Conservation (phyloP, 1,140 invertebrate species). For the Leguminivora glycinivorella region DNA sequence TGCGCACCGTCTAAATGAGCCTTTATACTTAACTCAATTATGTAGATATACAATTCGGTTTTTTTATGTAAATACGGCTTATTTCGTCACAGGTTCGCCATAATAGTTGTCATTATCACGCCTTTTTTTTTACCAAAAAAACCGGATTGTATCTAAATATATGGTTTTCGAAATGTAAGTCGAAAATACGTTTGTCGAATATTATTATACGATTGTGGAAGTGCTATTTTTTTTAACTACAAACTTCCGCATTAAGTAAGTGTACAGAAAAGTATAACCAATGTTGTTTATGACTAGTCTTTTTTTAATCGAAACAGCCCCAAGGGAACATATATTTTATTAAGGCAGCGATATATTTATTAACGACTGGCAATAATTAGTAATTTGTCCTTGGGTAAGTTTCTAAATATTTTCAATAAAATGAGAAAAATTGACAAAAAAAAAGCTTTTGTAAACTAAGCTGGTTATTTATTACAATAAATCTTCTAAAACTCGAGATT, state of each 20-base stretch:
- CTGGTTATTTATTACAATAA: slow-evolving; percentile 74
- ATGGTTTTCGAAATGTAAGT: background rate
- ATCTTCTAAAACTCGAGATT: slow-evolving; percentile 56
- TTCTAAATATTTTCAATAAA: slow-evolving; percentile 59
- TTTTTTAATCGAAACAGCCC: slow-evolving; percentile 46
- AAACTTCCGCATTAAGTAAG: slow-evolving; percentile 28
- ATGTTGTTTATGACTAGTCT: slow-evolving; percentile 58
- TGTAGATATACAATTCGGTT: background rate
- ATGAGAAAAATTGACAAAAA: slow-evolving; percentile 53
- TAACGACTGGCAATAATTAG: slow-evolving; percentile 42
- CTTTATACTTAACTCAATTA: background rate
- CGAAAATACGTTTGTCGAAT: background rate
- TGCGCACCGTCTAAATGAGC: too few relatives aligned
- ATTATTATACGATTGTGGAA: background rate
- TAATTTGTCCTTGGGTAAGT: slow-evolving; percentile 37
- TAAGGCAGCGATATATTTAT: slow-evolving; percentile 36
- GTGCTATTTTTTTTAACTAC: background rate
- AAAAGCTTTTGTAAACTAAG: slow-evolving; percentile 71
- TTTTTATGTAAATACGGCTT: background rate
- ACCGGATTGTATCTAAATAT: background rate
- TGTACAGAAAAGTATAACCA: slow-evolving; percentile 37
- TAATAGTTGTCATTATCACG: too few relatives aligned
- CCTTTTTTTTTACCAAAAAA: too few relatives aligned
- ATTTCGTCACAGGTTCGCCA: too few relatives aligned
- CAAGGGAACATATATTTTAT: slow-evolving; percentile 42